Evolutionary conservation across 2,888 invertebrate genomes (phyloP), one percentile per base, ranked within the genome.

Genomic region (Cremastinae sp.): DNA sequence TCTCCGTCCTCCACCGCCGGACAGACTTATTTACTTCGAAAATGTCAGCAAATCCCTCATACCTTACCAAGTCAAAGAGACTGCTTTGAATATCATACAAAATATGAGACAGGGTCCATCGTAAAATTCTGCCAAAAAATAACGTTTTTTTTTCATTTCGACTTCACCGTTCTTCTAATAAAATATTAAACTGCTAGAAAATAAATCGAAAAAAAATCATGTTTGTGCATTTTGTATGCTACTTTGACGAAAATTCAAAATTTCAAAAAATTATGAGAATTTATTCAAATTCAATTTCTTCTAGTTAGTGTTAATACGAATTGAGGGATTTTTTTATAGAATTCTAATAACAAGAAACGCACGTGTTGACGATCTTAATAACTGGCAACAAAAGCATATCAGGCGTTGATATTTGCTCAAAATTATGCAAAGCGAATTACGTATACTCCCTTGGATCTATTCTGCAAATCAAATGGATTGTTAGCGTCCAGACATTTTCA

Each of bases 391-490:
- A 28, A 28, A 28, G 5, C 5, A 28, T 28, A 28, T 28, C 28
- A 28, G 5, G 2, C 28, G 28, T 28, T 28, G 5, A 2, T 28
- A 28, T 28, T 28, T 28, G 5, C 28, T 28, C 28, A 28, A 28
- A 3, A 28, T 28, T 5, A 28, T 28, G 28, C 5, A 28, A 28
- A 28, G 28, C 2, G 28, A 28, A 16, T 41, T n/a, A n/a, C n/a
- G n/a, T n/a, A n/a, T n/a, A n/a, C n/a, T n/a, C n/a, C 14, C 28
- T 16, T 28, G 5, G 7, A 47, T 7, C 28, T 34, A 66, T 66
- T 66, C 54, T 43, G 43, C 16, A 66, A 66, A 66, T 66, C 65
- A 66, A 54, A 58, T 58, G 36, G 38, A 59, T 64, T 51, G 22
- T 51, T 56, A 53, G 54, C 10, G 43, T 56, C 41, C 61, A 14